Conservation (phyloP, 2,888 invertebrate genomes). For the Gerris lacustris region DNA sequence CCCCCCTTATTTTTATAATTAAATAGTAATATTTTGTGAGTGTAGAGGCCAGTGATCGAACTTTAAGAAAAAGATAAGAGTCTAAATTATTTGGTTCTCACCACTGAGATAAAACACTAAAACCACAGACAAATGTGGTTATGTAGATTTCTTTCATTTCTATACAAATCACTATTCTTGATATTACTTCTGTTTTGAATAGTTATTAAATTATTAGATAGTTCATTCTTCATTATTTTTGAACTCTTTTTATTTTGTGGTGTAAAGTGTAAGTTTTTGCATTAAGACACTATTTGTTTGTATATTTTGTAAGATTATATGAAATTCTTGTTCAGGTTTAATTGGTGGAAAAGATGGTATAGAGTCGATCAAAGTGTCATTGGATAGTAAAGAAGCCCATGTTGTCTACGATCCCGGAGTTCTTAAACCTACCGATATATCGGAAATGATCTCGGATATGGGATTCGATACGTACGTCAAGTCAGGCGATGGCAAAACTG, state of each 20-base stretch:
- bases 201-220: too few species aligned
- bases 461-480: conserved; percentile 58
- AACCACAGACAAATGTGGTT: too few species aligned
- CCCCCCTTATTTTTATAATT: too few species aligned
- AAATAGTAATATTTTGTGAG: background rate
- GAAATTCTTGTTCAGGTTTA: conserved; percentile 38
- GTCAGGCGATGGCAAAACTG: background rate
- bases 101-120: background rate
- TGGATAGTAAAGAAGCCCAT: conserved; percentile 51
- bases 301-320: too few species aligned
- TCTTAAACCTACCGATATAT: conserved; percentile 45
- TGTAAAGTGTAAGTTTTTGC: too few species aligned
- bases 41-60: background rate
- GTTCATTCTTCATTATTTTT: too few species aligned
- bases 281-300: too few species aligned
- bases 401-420: conserved; percentile 46
- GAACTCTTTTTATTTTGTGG: too few species aligned
- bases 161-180: too few species aligned
- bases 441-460: conserved; percentile 60
- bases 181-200: too few species aligned
- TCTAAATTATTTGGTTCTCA: background rate
- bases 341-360: conserved; percentile 54
- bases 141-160: too few species aligned
- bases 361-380: conserved; percentile 45
- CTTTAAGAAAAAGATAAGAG: background rate